phyloP scores from a whole-genome alignment of 2,797 vertebrate species.

The Sebastes elongatus region DNA sequence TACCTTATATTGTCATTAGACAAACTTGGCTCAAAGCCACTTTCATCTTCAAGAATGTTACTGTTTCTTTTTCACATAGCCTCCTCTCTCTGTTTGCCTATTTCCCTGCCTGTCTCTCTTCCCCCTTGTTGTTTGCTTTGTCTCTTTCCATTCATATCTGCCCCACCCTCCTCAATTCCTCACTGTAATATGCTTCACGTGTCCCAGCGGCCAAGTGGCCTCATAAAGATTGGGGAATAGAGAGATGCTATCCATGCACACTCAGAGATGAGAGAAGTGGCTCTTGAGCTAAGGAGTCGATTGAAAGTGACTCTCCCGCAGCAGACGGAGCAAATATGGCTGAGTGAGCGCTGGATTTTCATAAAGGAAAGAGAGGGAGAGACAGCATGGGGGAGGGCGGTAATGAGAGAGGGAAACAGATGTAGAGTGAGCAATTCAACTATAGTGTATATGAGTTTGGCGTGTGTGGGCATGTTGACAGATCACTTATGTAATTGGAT shows the following conservation, averaged over 20 bases:
- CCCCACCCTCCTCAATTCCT: not conserved
- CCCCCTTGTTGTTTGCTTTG: not conserved
- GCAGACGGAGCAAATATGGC: slow-evolving; percentile 6
- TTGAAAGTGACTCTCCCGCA: slow-evolving; percentile 14
- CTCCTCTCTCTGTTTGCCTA: not conserved
- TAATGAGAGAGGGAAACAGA: not conserved
- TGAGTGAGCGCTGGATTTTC: slow-evolving; percentile 20
- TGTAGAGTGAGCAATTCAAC: not conserved
- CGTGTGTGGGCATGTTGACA: not conserved
- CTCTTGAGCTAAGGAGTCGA: slow-evolving; percentile 31
- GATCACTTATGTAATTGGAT: not conserved
- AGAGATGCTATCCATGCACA: slow-evolving; percentile 1
- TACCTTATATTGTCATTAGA: not conserved
- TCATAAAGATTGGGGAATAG: not conserved
- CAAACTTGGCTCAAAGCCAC: not conserved
- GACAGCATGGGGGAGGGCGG: not conserved
- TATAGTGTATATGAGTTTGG: not conserved
- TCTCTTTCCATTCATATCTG: not conserved
- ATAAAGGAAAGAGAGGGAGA: not conserved
- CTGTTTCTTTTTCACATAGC: not conserved
- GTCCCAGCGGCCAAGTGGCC: not conserved
- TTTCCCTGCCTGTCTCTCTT: not conserved
- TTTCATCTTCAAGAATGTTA: not conserved
- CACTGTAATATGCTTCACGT: not conserved
- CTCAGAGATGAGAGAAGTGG: slow-evolving; percentile 19